Base-by-base conservation (phyloP, 2,888 invertebrate species). In the Luperina nickerlii region DNA sequence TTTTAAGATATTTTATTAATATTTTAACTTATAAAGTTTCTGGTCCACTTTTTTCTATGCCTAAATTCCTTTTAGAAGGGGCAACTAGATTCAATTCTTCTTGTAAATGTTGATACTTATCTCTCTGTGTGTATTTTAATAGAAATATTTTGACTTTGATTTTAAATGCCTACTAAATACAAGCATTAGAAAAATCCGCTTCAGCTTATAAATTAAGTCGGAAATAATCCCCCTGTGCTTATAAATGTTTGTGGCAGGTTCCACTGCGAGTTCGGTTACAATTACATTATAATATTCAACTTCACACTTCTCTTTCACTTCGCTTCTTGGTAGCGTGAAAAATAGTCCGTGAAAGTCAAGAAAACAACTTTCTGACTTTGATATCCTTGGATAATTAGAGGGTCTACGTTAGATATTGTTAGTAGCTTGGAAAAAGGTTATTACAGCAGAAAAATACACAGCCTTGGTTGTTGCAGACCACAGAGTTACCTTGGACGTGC, bases 211-310 rank as follows among this genome's bases (percentile, higher is more conserved):
- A 24, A 38, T 77, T 67, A 60, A 13, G 18, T 15, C 18, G 0
- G 5, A 51, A 68, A n/a, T 15, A 68, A 73, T 77, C 68, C 74
- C 62, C 65, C 57, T 70, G 57, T 75, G 76, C 75, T 77, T 87
- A 84, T 77, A 85, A 85, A 85, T 80, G 85, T 75, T 80, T 87
- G 85, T 84, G 81, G 76, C 85, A 84, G 80, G 85, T 79, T 60
- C 51, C 65, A 63, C 76, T 54, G 54, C 51, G 74, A 80, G 85
- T 75, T 84, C 24, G 38, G 88, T 77, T 84, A 87, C 88, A 87
- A 87, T 85, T 85, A 85, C 75, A 80, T 80, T 73, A 87, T 74
- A 87, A 87, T 87, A 85, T 75, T 87, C 27, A 70, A 48, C 81
- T 73, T 77, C 76, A 75, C 72, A 77, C 80, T 38, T 38, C 38